Conservation (phyloP, 2,797 vertebrate species). For the Clarias platycephalus region DNA sequence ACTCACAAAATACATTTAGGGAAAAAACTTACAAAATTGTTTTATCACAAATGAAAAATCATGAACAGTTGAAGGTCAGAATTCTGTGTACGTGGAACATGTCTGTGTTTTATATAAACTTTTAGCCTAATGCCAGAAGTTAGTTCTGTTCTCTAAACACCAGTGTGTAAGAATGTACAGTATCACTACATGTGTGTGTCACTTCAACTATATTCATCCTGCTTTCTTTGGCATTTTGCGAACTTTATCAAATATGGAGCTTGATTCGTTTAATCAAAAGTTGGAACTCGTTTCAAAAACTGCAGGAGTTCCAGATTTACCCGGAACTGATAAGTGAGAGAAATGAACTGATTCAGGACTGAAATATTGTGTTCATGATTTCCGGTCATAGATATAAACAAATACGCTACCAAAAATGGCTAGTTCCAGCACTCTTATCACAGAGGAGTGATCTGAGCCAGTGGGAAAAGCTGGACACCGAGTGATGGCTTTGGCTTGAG, state of each 20-base stretch:
- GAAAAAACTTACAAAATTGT: background rate
- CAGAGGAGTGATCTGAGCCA: background rate
- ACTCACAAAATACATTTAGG: background rate
- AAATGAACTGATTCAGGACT: background rate
- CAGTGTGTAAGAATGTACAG: background rate
- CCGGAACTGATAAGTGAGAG: background rate
- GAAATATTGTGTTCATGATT: background rate
- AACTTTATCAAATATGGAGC: background rate
- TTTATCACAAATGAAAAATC: background rate
- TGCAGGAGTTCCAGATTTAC: background rate
- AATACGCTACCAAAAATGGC: background rate
- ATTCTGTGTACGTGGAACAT: background rate
- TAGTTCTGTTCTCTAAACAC: background rate
- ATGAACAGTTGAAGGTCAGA: background rate
- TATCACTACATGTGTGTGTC: background rate
- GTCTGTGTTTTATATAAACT: background rate
- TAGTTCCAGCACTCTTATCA: conserved; percentile 6
- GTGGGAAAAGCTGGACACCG: background rate
- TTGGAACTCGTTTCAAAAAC: background rate
- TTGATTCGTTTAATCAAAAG: background rate
- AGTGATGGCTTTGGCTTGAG: background rate
- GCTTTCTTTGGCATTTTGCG: background rate
- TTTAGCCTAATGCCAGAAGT: background rate
- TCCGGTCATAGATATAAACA: background rate
- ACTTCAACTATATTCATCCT: background rate